Percentiles rank a stretch among this genome's conserved stretches.
Conservation (phyloP, 2,797 vertebrate species). For the Catharus ustulatus region DNA sequence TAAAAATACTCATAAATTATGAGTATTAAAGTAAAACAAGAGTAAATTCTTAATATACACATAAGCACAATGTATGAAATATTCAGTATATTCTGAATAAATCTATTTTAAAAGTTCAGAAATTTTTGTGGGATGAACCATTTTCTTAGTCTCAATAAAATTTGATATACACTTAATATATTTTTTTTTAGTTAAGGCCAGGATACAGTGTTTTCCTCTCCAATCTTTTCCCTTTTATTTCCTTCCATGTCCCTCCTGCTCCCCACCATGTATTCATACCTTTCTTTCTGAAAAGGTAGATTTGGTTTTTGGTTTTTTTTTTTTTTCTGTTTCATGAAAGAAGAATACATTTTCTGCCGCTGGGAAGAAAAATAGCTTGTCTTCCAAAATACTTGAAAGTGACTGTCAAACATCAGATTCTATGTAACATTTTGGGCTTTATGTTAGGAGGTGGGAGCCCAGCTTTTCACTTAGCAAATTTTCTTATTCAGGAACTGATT, state of each 20-base stretch:
- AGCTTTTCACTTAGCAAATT: neutral
- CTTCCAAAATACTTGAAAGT: neutral
- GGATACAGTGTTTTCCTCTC: neutral
- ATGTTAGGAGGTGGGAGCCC: neutral
- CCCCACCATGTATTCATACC: neutral
- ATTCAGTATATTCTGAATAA: neutral
- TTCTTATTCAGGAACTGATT: neutral
- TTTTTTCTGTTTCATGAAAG: neutral
- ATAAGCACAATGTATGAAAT: neutral
- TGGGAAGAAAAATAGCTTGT: neutral
- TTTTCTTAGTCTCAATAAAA: neutral
- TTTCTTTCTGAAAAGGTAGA: neutral
- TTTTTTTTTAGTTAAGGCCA: neutral
- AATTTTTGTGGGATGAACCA: neutral
- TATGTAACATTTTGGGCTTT: neutral
- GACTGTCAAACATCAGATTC: neutral
- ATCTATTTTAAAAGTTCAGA: neutral
- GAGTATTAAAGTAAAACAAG: neutral
- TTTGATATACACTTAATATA: neutral
- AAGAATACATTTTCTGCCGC: constrained; percentile 32
- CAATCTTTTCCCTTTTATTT: neutral
- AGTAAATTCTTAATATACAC: neutral
- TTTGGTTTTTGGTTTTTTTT: neutral
- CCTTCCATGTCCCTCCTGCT: no score
- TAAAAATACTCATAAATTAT: neutral